Conservation (phyloP, 2,113 vertebrate species). For the Nothocercus julius region DNA sequence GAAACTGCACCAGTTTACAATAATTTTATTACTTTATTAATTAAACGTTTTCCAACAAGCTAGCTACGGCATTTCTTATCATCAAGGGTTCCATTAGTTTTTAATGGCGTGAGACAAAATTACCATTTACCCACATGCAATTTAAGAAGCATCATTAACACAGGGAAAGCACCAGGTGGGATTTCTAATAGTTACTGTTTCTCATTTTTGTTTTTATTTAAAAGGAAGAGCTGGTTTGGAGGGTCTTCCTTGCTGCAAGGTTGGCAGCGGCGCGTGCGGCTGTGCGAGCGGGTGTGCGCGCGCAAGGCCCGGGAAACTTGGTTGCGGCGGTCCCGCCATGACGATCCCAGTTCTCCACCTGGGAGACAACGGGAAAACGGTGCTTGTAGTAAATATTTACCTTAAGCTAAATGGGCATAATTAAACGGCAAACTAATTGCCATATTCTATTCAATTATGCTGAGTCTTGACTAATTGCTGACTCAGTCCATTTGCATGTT, state of each 20-base stretch:
- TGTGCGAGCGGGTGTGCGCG: no score
- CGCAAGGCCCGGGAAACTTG: not conserved
- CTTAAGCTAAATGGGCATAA: constrained; percentile 36
- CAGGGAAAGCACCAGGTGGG: constrained; percentile 87
- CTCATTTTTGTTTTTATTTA: constrained; percentile 88
- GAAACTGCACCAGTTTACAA: constrained; percentile 89
- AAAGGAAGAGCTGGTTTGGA: constrained; percentile 81
- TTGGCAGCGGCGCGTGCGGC: not conserved
- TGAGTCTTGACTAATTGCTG: constrained; percentile 66
- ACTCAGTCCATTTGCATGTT: constrained; percentile 68
- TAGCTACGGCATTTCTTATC: constrained; percentile 87
- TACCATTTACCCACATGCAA: constrained; percentile 87
- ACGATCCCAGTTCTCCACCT: not conserved
- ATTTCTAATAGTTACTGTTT: constrained; percentile 86
- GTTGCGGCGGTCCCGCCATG: not conserved
- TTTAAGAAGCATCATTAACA: constrained; percentile 89
- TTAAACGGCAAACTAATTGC: constrained; percentile 54
- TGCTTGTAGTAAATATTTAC: constrained; percentile 45
- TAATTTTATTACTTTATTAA: constrained; percentile 92
- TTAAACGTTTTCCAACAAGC: constrained; percentile 90
- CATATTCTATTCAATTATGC: constrained; percentile 53
- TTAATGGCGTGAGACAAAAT: constrained; percentile 90
- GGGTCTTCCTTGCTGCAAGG: constrained; percentile 54
- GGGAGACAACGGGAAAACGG: not conserved
- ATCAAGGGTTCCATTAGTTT: constrained; percentile 91